phyloP scores from a whole-genome alignment of 2,113 vertebrate species.

The Lophura nycthemera region DNA sequence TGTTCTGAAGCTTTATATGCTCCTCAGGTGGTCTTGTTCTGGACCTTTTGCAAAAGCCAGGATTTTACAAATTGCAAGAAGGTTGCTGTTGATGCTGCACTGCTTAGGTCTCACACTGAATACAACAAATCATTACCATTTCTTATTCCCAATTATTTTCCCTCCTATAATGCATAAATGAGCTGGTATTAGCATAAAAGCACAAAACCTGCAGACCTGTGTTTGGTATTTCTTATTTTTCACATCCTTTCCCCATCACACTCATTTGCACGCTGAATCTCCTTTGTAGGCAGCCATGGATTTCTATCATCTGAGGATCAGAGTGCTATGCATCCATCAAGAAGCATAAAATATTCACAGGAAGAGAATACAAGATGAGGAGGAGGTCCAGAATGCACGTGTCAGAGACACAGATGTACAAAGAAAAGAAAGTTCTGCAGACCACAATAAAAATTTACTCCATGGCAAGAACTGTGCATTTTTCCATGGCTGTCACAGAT shows the following conservation, averaged over 20 bases:
- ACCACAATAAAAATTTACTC: constrained; percentile 60
- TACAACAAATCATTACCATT: not conserved
- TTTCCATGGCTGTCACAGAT: constrained; percentile 73
- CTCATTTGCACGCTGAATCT: not conserved
- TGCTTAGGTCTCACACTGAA: not conserved
- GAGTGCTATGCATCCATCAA: constrained; percentile 19
- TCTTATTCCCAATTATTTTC: constrained; percentile 19
- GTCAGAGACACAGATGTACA: constrained; percentile 39
- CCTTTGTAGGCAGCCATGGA: constrained; percentile 19
- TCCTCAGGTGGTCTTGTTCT: not conserved
- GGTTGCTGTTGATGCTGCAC: not conserved
- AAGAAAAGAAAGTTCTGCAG: constrained; percentile 71
- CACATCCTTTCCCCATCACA: not conserved
- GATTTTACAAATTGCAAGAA: not conserved
- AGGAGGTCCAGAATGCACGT: constrained; percentile 38
- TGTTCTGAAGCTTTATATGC: constrained; percentile 9
- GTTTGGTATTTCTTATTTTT: constrained; percentile 47
- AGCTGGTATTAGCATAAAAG: constrained; percentile 47
- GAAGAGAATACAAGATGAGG: constrained; percentile 49
- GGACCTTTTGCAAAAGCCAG: not conserved
- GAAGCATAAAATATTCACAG: constrained; percentile 38
- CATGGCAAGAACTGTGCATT: constrained; percentile 46
- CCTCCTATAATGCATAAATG: constrained; percentile 6
- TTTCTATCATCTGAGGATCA: constrained; percentile 48
- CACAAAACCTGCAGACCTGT: constrained; percentile 8